A percentile compares a stretch with the other conserved stretches of the same genome.
phyloP scores from a whole-genome alignment of 2,888 invertebrate genomes.

The Diarsia rubi region DNA sequence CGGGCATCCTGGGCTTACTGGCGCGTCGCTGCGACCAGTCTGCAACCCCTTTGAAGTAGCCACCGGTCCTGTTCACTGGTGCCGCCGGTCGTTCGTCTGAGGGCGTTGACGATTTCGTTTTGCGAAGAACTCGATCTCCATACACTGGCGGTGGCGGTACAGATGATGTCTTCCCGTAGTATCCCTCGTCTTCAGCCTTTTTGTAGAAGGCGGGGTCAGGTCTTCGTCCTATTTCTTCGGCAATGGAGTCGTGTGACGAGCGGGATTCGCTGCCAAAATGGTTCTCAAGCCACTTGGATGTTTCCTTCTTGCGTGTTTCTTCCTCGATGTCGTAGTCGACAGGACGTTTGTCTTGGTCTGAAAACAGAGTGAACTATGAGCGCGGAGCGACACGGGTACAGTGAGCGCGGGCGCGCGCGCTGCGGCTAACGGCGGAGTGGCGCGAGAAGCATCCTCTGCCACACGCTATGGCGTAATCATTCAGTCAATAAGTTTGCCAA shows the following conservation, averaged over 20 bases:
- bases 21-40: constrained; percentile 94
- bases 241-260: constrained; percentile 93
- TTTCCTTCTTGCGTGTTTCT: constrained; percentile 96
- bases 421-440: constrained; percentile 78
- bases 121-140: constrained; percentile 87
- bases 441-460: constrained; percentile 75
- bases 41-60: constrained; percentile 94
- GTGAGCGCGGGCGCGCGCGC: constrained; percentile 81
- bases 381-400: constrained; percentile 51
- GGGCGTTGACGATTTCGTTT: constrained; percentile 90
- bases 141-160: constrained; percentile 86
- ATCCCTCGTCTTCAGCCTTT: constrained; percentile 89
- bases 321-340: constrained; percentile 97
- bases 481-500: constrained; percentile 89
- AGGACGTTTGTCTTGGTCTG: constrained; percentile 93
- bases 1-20: constrained; percentile 88
- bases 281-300: constrained; percentile 97
- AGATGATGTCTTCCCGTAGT: constrained; percentile 86
- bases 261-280: constrained; percentile 97
- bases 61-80: constrained; percentile 86
- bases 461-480: constrained; percentile 85
- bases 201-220: constrained; percentile 94
- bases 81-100: constrained; percentile 88
- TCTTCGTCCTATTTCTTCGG: constrained; percentile 92
- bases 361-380: constrained; percentile 85